Percentiles rank a stretch among this genome's conserved stretches.
Conservation (phyloP, 2,113 vertebrate genomes). For the Ochotona curzoniae region DNA sequence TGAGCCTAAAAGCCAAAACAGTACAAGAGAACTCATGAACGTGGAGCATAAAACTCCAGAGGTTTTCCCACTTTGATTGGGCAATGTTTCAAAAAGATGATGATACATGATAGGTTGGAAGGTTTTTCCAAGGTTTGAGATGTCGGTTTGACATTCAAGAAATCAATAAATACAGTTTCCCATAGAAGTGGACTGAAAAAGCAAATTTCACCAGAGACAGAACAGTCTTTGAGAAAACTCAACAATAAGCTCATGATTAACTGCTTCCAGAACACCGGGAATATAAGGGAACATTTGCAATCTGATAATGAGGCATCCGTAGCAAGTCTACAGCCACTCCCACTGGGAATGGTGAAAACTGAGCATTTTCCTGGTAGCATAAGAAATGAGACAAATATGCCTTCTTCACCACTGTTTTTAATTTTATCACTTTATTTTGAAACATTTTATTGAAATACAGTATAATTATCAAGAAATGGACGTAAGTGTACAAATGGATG, state of each 20-base stretch:
- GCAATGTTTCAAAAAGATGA: neutral
- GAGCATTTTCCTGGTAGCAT: neutral
- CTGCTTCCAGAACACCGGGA: neutral
- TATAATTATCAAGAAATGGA: too few relatives aligned
- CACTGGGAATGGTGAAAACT: neutral
- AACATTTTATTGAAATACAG: too few relatives aligned
- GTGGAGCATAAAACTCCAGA: neutral
- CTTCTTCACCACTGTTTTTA: neutral
- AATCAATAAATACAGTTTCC: neutral
- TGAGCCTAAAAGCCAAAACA: slow-evolving; percentile 17
- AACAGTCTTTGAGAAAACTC: neutral
- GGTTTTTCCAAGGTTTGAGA: neutral
- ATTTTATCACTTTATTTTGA: too few relatives aligned
- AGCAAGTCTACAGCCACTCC: neutral
- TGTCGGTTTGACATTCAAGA: neutral
- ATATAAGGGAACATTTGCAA: neutral
- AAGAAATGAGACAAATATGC: neutral
- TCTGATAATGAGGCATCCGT: neutral
- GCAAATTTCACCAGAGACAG: neutral
- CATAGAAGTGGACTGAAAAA: neutral
- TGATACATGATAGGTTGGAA: neutral
- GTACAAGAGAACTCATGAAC: neutral
- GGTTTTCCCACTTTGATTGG: neutral
- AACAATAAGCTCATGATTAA: neutral
- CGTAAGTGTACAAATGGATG: too few relatives aligned